Evolutionary conservation across 1,140 invertebrate species (phyloP), one percentile per base, ranked within the genome.

Genomic region (Nymphalis io): DNA sequence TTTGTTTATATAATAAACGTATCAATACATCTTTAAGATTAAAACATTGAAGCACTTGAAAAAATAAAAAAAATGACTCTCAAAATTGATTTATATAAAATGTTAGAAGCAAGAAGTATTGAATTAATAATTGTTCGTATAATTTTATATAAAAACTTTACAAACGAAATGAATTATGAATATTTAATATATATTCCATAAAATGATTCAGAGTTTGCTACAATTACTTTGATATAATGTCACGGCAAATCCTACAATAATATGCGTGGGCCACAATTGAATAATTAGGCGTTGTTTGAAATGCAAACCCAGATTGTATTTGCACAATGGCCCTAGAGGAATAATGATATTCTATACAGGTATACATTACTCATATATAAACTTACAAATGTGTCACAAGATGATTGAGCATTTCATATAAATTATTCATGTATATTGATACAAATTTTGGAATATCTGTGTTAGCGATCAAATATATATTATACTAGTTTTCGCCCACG

Each of bases 261-360:
- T 71, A 70, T 21, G 64, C 70, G 66, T 66, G 59, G 67, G 51
- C 68, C 59, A 73, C 77, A 82, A 78, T 82, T 79, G 81, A 82
- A 83, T 85, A 83, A 85, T 85, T 83, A 85, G 64, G 66, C 69
- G 48, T 71, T 85, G 80, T 82, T 85, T 83, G 76, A 77, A 79
- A 72, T 81, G 73, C 72, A 81, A 79, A 82, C 81, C 63, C 42
- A 70, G 61, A 70, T 70, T 64, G 68, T 70, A 64, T 70, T 70
- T 78, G 64, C 20, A 70, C 69, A 78, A 72, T 70, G 61, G 44
- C 65, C 42, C 61, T 15, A 48, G 44, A 71, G 73, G 65, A 51
- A 20, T 16, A 23, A 70, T 38, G 40, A 40, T 61, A 44, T 59
- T 42, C 46, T 65, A 16, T 70, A 62, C 6, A 2, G 12, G 20